Conservation (phyloP, 1,140 invertebrate genomes). For the Alviniconcha marisindica region DNA sequence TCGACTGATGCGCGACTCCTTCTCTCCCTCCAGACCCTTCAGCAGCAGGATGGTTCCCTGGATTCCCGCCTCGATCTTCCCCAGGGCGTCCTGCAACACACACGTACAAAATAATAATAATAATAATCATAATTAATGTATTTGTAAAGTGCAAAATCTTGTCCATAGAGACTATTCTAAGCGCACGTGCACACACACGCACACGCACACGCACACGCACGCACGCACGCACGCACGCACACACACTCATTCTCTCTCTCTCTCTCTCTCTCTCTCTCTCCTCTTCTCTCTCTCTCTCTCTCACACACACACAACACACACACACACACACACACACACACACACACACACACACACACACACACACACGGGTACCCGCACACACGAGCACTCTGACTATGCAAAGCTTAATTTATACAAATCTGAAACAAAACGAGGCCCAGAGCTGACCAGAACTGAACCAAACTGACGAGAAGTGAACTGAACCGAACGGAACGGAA, state of each 20-base stretch:
- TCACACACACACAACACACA: too few species aligned
- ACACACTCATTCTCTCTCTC: too few species aligned
- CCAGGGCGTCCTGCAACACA: slow-evolving; percentile 56
- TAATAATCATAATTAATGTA: too few species aligned
- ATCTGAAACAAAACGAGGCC: too few species aligned
- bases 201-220: background rate
- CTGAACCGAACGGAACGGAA: background rate
- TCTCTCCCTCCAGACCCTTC: slow-evolving; percentile 68
- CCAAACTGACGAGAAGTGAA: background rate
- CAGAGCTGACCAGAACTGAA: too few species aligned
- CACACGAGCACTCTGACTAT: background rate
- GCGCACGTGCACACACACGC: background rate
- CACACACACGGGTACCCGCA: slow-evolving; percentile 6
- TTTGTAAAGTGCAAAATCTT: too few species aligned
- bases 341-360: background rate
- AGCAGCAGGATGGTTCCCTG: slow-evolving; percentile 63
- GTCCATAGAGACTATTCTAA: background rate
- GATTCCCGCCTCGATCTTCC: slow-evolving; percentile 65
- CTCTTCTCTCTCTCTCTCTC: too few species aligned
- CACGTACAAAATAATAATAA: too few species aligned
- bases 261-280: too few species aligned
- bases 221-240: background rate
- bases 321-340: background rate
- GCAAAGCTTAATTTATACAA: too few species aligned
- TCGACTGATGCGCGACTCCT: slow-evolving; percentile 55